These are phyloP conservation scores for Globia sparganii DNA, from an alignment of 2,888 invertebrate species.

Conservation along the genomic window DNA sequence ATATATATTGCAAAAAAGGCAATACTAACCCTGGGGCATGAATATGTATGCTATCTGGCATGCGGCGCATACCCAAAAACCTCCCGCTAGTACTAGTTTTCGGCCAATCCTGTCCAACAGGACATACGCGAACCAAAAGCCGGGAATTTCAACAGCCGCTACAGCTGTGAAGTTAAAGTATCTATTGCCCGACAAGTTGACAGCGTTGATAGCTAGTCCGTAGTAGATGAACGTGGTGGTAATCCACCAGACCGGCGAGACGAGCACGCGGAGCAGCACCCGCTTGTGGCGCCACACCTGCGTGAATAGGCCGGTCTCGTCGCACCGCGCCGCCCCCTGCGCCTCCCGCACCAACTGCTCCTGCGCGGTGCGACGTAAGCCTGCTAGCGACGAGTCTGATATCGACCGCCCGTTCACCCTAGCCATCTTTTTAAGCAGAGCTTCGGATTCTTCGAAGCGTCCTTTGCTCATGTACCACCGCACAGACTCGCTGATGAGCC, in stretches of 20 bases:
- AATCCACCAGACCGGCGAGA: constrained; percentile 84
- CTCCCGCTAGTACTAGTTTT: constrained; percentile 89
- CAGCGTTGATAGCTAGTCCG: constrained; percentile 91
- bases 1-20: neutral
- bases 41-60: constrained; percentile 90
- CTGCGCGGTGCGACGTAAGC: constrained; percentile 72
- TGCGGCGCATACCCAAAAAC: constrained; percentile 90
- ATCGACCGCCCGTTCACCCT: constrained; percentile 87
- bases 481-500: constrained; percentile 92
- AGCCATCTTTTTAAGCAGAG: constrained; percentile 91
- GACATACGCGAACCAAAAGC: constrained; percentile 90
- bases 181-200: constrained; percentile 90
- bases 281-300: constrained; percentile 76
- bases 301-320: constrained; percentile 78
- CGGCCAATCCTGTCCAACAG: constrained; percentile 91
- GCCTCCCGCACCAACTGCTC: constrained; percentile 68
- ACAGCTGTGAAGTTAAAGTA: constrained; percentile 92
- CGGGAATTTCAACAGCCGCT: constrained; percentile 92
- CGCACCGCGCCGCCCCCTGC: constrained; percentile 10
- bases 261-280: neutral
- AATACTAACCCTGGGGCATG: constrained; percentile 83
- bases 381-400: constrained; percentile 77
- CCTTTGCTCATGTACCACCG: constrained; percentile 94
- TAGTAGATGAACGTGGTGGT: constrained; percentile 92
- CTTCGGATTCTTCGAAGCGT: constrained; percentile 91